Evolutionary conservation across 2,797 vertebrate genomes (phyloP), one percentile per base, ranked within the genome.

Genomic region (Jordanella pulchra): DNA sequence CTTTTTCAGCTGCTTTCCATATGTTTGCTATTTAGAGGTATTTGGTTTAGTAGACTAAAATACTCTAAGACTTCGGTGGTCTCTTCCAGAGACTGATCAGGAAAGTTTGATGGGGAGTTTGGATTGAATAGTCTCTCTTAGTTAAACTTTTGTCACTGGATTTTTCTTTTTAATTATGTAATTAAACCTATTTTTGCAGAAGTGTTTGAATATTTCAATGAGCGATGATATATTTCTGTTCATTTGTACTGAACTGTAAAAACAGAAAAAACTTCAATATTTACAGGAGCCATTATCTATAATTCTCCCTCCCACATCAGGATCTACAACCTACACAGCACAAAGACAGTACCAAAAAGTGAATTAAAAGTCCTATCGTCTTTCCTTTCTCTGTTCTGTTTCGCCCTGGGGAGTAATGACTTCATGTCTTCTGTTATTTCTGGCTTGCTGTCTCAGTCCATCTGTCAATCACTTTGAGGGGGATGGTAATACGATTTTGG

Each of bases 401-500:
- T 77, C 25, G 75, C 85, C 81, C 32, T 25, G 0, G 35, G 83
- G 88, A 78, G 67, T 55, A 81, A 87, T 86, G 83, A 89, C 71
- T 81, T 67, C 45, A 44, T 81, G 74, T 80, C 82, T 69, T 83
- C 63, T 14, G 14, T 81, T 72, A 79, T 86, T 81, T 79, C 71
- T 48, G 7, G 54, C 86, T 66, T 75, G 76, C 69, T 72, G 64
- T 86, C 83, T 78, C 44, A 73, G 78, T 82, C 69, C 77, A 87
- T 89, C 85, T 65, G 76, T 89, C 90, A 88, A 75, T 83, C 73
- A 83, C 74, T 86, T 68, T 83, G 69, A 78, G 64, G 73, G 76
- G 73, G 80, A 85, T 71, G 74, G 51, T 71, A 76, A 83, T 79
- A 72, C 47, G 78, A 89, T 71, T 83, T 80, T 72, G 17, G 61